Evolutionary conservation across 2,113 vertebrate genomes (phyloP).

Genomic region (Mastomys coucha): DNA sequence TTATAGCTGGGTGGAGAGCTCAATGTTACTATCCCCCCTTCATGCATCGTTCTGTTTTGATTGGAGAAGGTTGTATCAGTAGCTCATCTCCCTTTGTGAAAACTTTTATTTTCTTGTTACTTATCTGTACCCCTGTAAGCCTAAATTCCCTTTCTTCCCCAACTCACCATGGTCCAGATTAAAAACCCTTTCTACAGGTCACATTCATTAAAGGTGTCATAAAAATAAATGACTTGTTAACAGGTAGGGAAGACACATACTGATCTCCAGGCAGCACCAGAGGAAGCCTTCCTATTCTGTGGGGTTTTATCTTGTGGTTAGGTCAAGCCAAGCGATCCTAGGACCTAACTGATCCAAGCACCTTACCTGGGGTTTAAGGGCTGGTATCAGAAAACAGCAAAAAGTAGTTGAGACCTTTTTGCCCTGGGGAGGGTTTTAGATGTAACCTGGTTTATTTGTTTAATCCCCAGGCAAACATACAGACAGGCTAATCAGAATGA

Average conservation of each 20-base stretch:
- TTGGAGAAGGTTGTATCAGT: slow-evolving; percentile 24
- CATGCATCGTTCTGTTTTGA: background rate
- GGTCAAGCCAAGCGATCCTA: background rate
- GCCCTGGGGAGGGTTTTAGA: slow-evolving; percentile 43
- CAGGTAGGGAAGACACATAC: slow-evolving; percentile 55
- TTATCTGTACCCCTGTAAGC: slow-evolving; percentile 4
- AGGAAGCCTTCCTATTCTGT: slow-evolving; percentile 35
- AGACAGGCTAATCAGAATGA: slow-evolving; percentile 59
- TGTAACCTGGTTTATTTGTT: slow-evolving; percentile 61
- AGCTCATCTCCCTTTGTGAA: slow-evolving; percentile 26
- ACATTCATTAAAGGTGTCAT: slow-evolving; percentile 74
- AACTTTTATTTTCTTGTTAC: slow-evolving; percentile 24
- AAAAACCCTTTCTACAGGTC: slow-evolving; percentile 59
- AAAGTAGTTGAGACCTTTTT: slow-evolving; percentile 5
- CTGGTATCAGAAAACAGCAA: slow-evolving; percentile 12
- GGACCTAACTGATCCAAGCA: no score
- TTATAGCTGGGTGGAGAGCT: background rate
- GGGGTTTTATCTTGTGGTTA: slow-evolving; percentile 33
- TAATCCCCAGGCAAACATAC: slow-evolving; percentile 71
- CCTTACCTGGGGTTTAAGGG: background rate
- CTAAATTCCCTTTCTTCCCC: slow-evolving; percentile 51
- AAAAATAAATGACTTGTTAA: slow-evolving; percentile 80
- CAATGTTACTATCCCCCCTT: background rate
- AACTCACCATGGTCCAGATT: background rate
- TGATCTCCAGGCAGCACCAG: slow-evolving; percentile 47